A percentile compares a stretch with the other conserved stretches of the same genome.
These are phyloP conservation scores for Apeira syringaria DNA, from an alignment of 2,888 invertebrate species.

Conservation along the genomic window DNA sequence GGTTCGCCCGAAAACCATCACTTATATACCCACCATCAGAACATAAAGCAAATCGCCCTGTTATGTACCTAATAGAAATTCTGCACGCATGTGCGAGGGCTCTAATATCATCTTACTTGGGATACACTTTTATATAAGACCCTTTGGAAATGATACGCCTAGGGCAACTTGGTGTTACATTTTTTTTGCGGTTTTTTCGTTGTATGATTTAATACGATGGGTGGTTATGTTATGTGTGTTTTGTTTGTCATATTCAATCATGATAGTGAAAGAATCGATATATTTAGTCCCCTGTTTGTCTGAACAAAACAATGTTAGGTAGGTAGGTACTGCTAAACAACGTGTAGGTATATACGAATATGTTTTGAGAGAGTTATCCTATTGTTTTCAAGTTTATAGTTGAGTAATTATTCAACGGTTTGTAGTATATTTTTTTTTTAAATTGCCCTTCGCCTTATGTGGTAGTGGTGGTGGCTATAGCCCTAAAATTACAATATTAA, in stretches of 20 bases:
- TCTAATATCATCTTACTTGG: constrained; percentile 63
- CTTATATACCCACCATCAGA: constrained; percentile 33
- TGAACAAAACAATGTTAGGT: no score
- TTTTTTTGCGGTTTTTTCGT: constrained; percentile 29
- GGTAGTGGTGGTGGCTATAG: no score
- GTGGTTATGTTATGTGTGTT: not conserved
- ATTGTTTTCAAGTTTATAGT: no score
- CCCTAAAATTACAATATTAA: no score
- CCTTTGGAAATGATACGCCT: constrained; percentile 49
- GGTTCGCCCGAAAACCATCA: constrained; percentile 17
- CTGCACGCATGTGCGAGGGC: constrained; percentile 62
- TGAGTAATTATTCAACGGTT: no score
- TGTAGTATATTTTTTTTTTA: no score
- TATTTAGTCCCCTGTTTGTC: no score
- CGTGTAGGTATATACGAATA: no score
- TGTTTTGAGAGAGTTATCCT: no score
- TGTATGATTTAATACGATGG: constrained; percentile 14
- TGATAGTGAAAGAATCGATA: not conserved
- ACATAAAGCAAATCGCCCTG: constrained; percentile 66
- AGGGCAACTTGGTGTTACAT: constrained; percentile 39
- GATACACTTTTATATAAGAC: constrained; percentile 57
- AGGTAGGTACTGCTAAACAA: no score
- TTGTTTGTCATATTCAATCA: not conserved
- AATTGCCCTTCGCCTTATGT: no score
- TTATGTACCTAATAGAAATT: constrained; percentile 72